Conservation (phyloP, 2,888 invertebrate species). For the Coelopa pilipes region DNA sequence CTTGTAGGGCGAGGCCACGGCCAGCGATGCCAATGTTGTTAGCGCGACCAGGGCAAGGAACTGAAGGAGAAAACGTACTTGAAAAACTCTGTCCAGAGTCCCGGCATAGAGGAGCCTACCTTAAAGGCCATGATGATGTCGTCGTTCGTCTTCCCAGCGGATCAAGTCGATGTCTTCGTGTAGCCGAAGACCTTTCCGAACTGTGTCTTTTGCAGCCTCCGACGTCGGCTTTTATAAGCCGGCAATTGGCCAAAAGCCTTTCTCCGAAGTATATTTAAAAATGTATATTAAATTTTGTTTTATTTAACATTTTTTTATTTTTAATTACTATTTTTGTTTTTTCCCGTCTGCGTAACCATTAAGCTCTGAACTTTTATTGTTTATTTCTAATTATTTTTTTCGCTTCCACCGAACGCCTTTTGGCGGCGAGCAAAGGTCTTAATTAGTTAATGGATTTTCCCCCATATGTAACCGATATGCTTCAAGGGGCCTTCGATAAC, state of each 20-base stretch:
- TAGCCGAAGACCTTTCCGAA: conserved; percentile 23
- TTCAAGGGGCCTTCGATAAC: too few species aligned
- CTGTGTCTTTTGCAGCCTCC: conserved; percentile 29
- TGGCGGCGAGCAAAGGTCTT: neutral
- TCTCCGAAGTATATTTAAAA: conserved; percentile 14
- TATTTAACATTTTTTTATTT: too few species aligned
- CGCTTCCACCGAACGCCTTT: neutral
- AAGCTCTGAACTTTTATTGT: neutral
- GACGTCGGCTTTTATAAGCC: conserved; percentile 36
- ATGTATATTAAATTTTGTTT: neutral
- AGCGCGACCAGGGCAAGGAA: conserved; percentile 47
- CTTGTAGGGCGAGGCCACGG: conserved; percentile 41
- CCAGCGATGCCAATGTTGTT: conserved; percentile 44
- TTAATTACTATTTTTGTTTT: too few species aligned
- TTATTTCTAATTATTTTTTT: neutral
- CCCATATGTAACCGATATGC: too few species aligned
- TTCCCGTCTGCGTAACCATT: too few species aligned
- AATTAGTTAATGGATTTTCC: neutral
- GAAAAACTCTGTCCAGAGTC: neutral
- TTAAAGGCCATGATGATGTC: conserved; percentile 53
- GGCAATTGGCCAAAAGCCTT: conserved; percentile 14
- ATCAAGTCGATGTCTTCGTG: neutral
- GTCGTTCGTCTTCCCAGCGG: conserved; percentile 36
- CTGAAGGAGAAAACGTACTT: conserved; percentile 36
- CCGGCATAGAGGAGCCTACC: conserved; percentile 43